Conservation (phyloP, 2,888 invertebrate genomes). For the Ochropleura leucogaster region DNA sequence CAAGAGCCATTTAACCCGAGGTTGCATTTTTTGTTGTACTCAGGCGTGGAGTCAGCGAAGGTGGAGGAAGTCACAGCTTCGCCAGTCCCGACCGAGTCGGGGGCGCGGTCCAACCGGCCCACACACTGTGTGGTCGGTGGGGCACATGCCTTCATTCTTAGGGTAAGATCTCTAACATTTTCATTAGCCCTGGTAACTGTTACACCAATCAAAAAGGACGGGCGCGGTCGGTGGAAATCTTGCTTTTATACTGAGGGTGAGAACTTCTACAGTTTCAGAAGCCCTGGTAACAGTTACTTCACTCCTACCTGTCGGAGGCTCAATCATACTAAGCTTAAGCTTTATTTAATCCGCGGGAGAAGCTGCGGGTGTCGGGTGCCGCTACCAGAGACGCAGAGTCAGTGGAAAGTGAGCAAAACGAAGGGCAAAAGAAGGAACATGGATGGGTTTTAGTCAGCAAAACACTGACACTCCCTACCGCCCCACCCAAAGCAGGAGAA, state of each 20-base stretch:
- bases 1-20: not conserved
- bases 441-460: no score
- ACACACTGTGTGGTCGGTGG: conserved; percentile 84
- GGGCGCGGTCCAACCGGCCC: conserved; percentile 47
- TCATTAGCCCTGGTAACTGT: conserved; percentile 10
- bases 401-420: no score
- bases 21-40: conserved; percentile 5
- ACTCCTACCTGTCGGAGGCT: not conserved
- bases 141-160: conserved; percentile 86
- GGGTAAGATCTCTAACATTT: conserved; percentile 68
- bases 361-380: no score
- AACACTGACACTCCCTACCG: no score
- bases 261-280: not conserved
- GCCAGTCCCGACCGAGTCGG: conserved; percentile 62
- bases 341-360: not conserved
- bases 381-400: no score
- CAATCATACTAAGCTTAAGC: conserved; percentile 77
- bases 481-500: no score
- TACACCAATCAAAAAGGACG: not conserved
- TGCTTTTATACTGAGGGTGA: conserved; percentile 79
- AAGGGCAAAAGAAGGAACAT: no score
- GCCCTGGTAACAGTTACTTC: conserved; percentile 47
- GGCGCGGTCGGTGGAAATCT: no score
- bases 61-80: conserved; percentile 67
- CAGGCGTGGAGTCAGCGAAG: conserved; percentile 75